Evolutionary conservation across 2,797 vertebrate genomes (phyloP).

Genomic region (Leptatherina wallacei): DNA sequence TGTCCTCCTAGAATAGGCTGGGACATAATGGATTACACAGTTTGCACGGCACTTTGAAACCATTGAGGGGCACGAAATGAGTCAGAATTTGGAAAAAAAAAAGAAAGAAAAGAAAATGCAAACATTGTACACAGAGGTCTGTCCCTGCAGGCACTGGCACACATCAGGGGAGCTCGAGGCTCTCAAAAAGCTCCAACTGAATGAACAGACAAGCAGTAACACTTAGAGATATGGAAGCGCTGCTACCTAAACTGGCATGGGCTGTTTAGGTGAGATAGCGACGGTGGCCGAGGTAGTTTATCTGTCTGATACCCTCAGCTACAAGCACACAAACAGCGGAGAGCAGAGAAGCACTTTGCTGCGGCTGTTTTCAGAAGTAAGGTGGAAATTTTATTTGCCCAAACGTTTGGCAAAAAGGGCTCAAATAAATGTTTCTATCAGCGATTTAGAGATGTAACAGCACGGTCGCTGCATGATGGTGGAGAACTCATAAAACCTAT

Average conservation of each 20-base stretch:
- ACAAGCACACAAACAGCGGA: constrained; percentile 63
- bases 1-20: constrained; percentile 57
- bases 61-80: constrained; percentile 62
- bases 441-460: constrained; percentile 49
- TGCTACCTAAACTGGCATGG: constrained; percentile 74
- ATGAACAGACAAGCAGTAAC: constrained; percentile 87
- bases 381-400: constrained; percentile 29
- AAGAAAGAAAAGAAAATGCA: constrained; percentile 31
- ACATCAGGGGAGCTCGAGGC: constrained; percentile 70
- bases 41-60: constrained; percentile 57
- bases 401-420: constrained; percentile 48
- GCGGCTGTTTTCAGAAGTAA: constrained; percentile 56
- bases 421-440: constrained; percentile 53
- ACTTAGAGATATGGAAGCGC: constrained; percentile 81
- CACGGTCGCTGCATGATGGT: constrained; percentile 41
- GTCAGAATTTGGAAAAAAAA: constrained; percentile 51
- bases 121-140: constrained; percentile 65
- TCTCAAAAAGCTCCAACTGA: constrained; percentile 84
- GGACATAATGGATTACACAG: constrained; percentile 53
- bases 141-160: constrained; percentile 71
- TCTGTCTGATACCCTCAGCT: constrained; percentile 70
- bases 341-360: constrained; percentile 45
- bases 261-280: constrained; percentile 76
- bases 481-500: constrained; percentile 58
- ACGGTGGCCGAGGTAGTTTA: constrained; percentile 50